Evolutionary conservation across 2,888 invertebrate genomes (phyloP), one percentile per base, ranked within the genome.

Genomic region (Latrodectus hesperus): DNA sequence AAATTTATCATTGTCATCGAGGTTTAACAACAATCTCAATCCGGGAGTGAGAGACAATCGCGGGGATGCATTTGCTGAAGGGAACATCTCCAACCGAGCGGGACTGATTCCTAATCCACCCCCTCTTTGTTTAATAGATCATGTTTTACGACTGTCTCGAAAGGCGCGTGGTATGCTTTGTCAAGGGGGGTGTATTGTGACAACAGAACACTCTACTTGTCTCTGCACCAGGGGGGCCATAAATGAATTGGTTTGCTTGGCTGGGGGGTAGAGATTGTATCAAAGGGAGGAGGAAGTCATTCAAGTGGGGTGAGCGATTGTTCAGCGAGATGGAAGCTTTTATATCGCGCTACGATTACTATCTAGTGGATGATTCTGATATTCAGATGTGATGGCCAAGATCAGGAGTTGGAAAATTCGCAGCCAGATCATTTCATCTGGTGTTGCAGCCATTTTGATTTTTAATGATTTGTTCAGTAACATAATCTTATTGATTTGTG

Each of bases 121-220:
- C 22, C 60, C 74, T 26, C 55, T 26, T 74, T 53, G 55, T 55
- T 78, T 70, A 78, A 78, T 78, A 68, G 68, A 68, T 78, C 78
- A 38, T 78, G 78, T 78, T 78, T 78, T 78, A 78, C 55, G 68
- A 78, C 70, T 16, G 60, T 60, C 14, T n/a, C n/a, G 9, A 10
- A 16, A 12, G 12, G 12, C 10, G n/a, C 12, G 14, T 60, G 60
- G 60, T 38, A 38, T 38, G 38, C 38, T 38, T 38, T 38, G 38
- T 38, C 38, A 6, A 6, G 60, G 12, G 60, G 60, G n/a, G 12
- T 16, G 60, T 60, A 12, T 16, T 60, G 60, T 60, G 60, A 60
- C 60, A 60, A 60, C 60, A 60, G n/a, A 16, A 60, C 60, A 60
- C 14, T 60, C 60, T 9, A 38, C 38, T 38, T 38, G 38, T 38